phyloP scores from a whole-genome alignment of 2,888 invertebrate species.

The Trachelus troglodyta region DNA sequence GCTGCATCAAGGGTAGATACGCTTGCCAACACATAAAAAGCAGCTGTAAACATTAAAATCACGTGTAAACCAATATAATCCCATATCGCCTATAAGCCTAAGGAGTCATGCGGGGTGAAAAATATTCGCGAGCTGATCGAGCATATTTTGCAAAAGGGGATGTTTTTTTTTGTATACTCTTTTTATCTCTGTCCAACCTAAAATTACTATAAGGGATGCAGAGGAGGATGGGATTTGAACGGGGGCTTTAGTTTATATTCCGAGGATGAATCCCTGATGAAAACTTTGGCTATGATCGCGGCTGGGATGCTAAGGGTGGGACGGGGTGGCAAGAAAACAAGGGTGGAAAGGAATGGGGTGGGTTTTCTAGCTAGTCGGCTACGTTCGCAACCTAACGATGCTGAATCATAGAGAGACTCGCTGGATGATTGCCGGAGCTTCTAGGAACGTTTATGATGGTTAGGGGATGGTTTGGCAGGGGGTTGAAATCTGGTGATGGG shows the following conservation, averaged over 20 bases:
- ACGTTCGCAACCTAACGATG: not conserved
- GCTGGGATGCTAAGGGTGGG: not conserved
- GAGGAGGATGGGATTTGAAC: not conserved
- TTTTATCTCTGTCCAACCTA: not conserved
- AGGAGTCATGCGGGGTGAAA: not conserved
- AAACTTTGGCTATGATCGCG: not conserved
- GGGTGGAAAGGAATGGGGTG: not conserved
- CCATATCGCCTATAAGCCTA: not conserved
- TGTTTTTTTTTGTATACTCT: not conserved
- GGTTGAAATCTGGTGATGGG: not conserved
- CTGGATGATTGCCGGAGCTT: not conserved
- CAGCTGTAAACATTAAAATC: not conserved
- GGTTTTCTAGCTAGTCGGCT: not conserved
- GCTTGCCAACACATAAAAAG: not conserved
- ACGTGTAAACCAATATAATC: not conserved
- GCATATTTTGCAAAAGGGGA: not conserved
- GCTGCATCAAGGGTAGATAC: not conserved
- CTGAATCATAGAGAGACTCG: slow-evolving; percentile 2
- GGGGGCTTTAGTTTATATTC: not conserved
- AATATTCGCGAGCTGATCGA: not conserved
- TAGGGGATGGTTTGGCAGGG: not conserved
- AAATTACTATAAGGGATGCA: not conserved
- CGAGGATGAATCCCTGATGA: not conserved
- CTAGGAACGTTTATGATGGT: not conserved
- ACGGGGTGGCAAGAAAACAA: not conserved